Conservation (phyloP, 2,797 vertebrate genomes). For the Acanthurus leucopareius region DNA sequence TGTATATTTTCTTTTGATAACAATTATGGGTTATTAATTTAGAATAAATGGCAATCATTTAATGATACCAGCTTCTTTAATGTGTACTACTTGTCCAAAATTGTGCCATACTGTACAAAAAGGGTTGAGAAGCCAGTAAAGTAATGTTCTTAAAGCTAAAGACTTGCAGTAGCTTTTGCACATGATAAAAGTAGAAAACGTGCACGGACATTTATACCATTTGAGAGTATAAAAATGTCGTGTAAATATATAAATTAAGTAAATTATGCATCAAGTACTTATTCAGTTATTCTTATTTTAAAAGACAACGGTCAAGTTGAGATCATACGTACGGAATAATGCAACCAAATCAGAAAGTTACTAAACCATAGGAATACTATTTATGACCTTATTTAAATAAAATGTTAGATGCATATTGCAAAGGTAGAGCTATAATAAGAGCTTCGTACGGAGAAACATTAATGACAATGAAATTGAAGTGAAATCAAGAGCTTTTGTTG, state of each 20-base stretch:
- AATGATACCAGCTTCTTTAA: background rate
- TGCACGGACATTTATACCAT: background rate
- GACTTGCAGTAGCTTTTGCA: background rate
- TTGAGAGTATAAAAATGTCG: background rate
- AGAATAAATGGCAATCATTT: background rate
- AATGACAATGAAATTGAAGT: background rate
- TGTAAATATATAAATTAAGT: background rate
- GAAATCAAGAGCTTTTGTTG: background rate
- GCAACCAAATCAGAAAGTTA: background rate
- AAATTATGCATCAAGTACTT: background rate
- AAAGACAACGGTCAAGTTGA: background rate
- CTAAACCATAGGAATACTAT: background rate
- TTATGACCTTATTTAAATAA: background rate
- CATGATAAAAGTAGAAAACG: background rate
- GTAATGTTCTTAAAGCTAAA: background rate
- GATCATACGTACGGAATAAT: background rate
- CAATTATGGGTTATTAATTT: background rate
- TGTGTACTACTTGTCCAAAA: no score
- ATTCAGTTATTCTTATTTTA: constrained; percentile 3
- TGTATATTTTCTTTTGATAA: background rate
- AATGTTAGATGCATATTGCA: background rate
- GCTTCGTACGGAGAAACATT: background rate
- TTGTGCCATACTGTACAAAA: background rate
- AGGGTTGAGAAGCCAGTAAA: background rate
- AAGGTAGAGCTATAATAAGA: background rate